Evolutionary conservation across 2,888 invertebrate genomes (phyloP), one percentile per base, ranked within the genome.

Genomic region (Eucera pruinosa): DNA sequence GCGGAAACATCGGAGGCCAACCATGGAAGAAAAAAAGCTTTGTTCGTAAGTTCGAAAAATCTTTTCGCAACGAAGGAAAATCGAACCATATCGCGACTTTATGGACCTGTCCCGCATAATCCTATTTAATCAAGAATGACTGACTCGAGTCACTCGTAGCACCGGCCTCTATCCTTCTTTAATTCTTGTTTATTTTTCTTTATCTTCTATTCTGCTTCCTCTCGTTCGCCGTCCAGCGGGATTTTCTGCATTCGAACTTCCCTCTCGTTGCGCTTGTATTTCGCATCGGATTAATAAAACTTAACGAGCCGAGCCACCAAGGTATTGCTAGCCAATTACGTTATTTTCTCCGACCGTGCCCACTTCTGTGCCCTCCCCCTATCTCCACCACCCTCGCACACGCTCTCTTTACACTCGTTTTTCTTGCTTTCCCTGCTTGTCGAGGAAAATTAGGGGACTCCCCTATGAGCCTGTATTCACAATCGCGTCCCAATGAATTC

Each of bases 201-300:
- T 30, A 7, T 45, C 36, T 6, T 9, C 13, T 39, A 43, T 50
- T 25, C n/a, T 15, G 7, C 25, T 30, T 25, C 18, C 52, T 18
- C 30, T 18, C 0, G 0, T 36, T 43, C 62, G 47, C 48, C 47
- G 60, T 74, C 68, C 57, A 30, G 18, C n/a, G 45, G 36, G 57
- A 76, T 54, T 75, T 72, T 65, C 65, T 67, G 74, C 75, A 67
- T 76, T 81, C 67, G 64, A 73, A 67, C 45, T 61, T 55, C 68
- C 33, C 55, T 11, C 50, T 54, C 23, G 25, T 9, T 41, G 41
- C 47, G 33, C 58, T 72, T 66, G 72, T 80, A 78, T 75, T 74
- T 76, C 76, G 84, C 71, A 78, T 79, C 47, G 72, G 73, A 86
- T 86, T 87, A 86, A 87, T 85, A 81, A 85, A 83, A 87, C 67